Conservation (phyloP, 2,888 invertebrate species). For the Drosophila barbarae region DNA sequence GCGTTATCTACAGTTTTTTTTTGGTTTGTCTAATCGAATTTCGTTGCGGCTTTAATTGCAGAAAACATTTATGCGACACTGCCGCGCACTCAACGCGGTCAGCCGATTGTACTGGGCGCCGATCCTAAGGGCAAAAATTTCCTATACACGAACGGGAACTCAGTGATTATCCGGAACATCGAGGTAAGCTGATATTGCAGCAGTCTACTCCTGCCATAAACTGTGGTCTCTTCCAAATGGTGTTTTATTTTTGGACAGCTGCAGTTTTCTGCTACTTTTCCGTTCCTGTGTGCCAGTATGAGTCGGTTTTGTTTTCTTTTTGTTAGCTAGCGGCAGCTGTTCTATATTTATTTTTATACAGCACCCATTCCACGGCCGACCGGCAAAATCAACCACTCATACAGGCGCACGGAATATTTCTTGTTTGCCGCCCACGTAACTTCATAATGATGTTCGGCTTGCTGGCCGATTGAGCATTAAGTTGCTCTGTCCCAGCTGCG, state of each 20-base stretch:
- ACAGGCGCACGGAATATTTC: constrained; percentile 27
- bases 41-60: constrained; percentile 77
- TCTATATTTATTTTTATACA: constrained; percentile 63
- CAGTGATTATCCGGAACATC: constrained; percentile 97
- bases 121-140: constrained; percentile 99
- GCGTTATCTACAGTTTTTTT: constrained; percentile 27
- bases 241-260: constrained; percentile 72
- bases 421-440: constrained; percentile 56
- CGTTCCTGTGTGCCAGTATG: constrained; percentile 54
- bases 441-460: constrained; percentile 35
- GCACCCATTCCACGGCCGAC: constrained; percentile 39
- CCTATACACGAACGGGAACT: constrained; percentile 98
- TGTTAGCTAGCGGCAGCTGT: constrained; percentile 43
- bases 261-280: constrained; percentile 53
- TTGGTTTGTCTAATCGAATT: constrained; percentile 7
- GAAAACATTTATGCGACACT: constrained; percentile 95
- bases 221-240: constrained; percentile 33
- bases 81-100: constrained; percentile 96
- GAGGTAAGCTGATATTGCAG: constrained; percentile 80
- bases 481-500: constrained; percentile 7
- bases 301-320: constrained; percentile 14
- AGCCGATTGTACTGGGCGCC: constrained; percentile 94
- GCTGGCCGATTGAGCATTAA: constrained; percentile 15
- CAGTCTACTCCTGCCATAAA: constrained; percentile 36
- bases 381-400: constrained; percentile 30